Conservation (phyloP, 2,797 vertebrate genomes). For the Semaprochilodus insignis region DNA sequence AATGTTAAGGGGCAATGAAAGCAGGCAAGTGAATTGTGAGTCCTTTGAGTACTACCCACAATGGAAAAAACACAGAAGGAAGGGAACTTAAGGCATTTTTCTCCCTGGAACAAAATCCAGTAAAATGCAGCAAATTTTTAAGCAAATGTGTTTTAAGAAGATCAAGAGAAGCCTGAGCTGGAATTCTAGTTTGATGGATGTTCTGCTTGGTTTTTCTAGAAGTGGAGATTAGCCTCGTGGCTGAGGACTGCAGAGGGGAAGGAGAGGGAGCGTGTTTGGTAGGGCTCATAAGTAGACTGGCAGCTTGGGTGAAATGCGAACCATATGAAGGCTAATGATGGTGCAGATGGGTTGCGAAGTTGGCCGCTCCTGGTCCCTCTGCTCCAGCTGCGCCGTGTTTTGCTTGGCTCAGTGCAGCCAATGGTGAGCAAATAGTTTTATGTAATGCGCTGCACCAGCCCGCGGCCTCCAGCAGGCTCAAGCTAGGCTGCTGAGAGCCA, state of each 20-base stretch:
- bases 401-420: conserved; percentile 67
- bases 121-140: conserved; percentile 41
- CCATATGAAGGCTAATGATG: conserved; percentile 58
- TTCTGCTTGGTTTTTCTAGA: conserved; percentile 59
- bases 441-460: conserved; percentile 57
- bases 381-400: conserved; percentile 71
- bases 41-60: not conserved
- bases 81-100: not conserved
- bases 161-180: conserved; percentile 42
- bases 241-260: conserved; percentile 46
- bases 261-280: conserved; percentile 24
- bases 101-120: conserved; percentile 9
- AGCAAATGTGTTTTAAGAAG: conserved; percentile 47
- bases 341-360: conserved; percentile 53
- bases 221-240: conserved; percentile 61
- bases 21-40: not conserved
- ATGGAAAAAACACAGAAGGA: not conserved
- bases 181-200: conserved; percentile 50
- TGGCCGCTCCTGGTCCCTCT: conserved; percentile 55
- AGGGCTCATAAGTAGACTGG: conserved; percentile 35
- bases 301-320: conserved; percentile 61
- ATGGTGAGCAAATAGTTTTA: conserved; percentile 68
- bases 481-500: conserved; percentile 43
- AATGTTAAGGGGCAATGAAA: not conserved
- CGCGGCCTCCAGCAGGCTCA: conserved; percentile 44